phyloP scores from a whole-genome alignment of 2,797 vertebrate species.

The Propithecus perrieri region DNA sequence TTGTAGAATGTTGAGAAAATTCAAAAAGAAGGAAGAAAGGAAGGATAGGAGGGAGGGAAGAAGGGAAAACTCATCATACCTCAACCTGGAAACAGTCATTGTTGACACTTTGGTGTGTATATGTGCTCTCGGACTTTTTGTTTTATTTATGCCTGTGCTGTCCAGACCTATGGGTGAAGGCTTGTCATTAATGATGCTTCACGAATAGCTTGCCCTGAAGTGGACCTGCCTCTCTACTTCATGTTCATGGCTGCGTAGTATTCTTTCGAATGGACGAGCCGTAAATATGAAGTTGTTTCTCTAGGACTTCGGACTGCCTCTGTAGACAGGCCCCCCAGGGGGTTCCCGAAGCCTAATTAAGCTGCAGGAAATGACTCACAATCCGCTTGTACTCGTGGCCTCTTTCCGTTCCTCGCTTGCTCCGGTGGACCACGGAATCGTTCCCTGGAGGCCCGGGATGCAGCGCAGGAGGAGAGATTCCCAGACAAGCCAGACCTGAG shows the following conservation, averaged over 20 bases:
- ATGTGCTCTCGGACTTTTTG: not conserved
- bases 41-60: not conserved
- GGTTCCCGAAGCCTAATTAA: slow-evolving; percentile 38
- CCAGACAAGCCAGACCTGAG: not conserved
- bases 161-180: not conserved
- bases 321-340: not conserved
- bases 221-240: not conserved
- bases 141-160: not conserved
- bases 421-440: slow-evolving; percentile 33
- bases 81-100: not conserved
- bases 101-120: too few relatives aligned
- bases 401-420: slow-evolving; percentile 40
- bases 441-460: not conserved
- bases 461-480: not conserved
- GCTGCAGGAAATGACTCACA: slow-evolving; percentile 41
- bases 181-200: not conserved
- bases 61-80: not conserved
- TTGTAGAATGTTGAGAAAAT: not conserved
- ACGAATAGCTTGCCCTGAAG: not conserved
- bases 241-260: not conserved
- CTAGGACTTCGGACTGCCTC: not conserved
- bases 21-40: not conserved
- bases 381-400: not conserved
- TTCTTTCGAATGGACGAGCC: not conserved
- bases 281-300: not conserved